Evolutionary conservation across 1,140 invertebrate species (phyloP), one percentile per base, ranked within the genome.

Genomic region (Procambarus clarkii): DNA sequence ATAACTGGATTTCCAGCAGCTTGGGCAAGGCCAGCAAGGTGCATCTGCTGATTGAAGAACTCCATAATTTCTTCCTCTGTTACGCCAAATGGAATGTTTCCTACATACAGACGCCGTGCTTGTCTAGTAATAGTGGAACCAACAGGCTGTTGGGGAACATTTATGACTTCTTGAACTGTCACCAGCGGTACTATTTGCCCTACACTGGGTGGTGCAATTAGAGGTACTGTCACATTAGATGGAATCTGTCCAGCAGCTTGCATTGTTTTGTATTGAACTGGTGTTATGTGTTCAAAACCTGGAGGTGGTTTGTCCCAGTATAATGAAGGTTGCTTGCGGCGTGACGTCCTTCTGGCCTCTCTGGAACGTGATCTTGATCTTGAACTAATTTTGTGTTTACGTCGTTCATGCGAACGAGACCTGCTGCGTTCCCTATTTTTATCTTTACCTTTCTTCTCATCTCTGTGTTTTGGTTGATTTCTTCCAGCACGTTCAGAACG

Each of bases 21-120:
- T 95, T 99, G 99, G 3, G 99, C 98, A 93, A 99, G 95, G 71
- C 98, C 98, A 94, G 98, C 98, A 46, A 99, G 96, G 95, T 99
- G 98, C 99, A 99, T 99, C 95, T 99, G 99, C 94, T 99, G 98
- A 95, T 99, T 99, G 96, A 99, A 99, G 95, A 99, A 99, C 94
- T 99, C 99, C 97, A 99, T 99, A 80, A 92, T 91, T 94, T 99
- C 98, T 94, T 99, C 98, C 95, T 99, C 99, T 81, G 98, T 99
- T n/a, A 99, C 99, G 91, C 99, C 99, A 95, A 99, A 99, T 86
- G 99, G 99, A 96, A 99, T 99, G 95, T 99, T 99, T 90, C 99
- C 99, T 71, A 99, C 98, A 95, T 99, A 99, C 24, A 99, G 95
- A 93, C 97, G 95, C 93, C 98, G 95, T 2, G 99, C 99, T 95